phyloP scores from a whole-genome alignment of 2,888 invertebrate genomes.

The Pheosia gnoma region DNA sequence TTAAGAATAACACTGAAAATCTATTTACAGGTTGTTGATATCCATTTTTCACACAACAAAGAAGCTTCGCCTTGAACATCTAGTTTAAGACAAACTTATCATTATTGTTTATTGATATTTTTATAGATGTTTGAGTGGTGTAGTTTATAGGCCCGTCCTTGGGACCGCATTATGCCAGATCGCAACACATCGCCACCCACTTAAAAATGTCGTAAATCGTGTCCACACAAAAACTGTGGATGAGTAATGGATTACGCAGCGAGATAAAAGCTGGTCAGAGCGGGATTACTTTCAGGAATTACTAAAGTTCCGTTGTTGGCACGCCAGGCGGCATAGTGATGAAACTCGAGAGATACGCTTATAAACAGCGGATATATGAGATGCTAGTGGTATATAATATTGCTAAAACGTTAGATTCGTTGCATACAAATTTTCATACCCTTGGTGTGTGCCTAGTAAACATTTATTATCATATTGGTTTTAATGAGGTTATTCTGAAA shows the following conservation, averaged over 20 bases:
- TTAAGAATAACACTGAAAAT: slow-evolving; percentile 6
- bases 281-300: slow-evolving; percentile 2
- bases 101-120: slow-evolving; percentile 24
- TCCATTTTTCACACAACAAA: slow-evolving; percentile 6
- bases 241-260: slow-evolving; percentile 13
- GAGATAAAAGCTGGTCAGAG: not conserved
- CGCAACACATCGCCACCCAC: slow-evolving; percentile 40
- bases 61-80: slow-evolving; percentile 30
- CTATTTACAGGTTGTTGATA: slow-evolving; percentile 4
- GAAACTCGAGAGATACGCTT: too few relatives aligned
- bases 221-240: slow-evolving; percentile 40
- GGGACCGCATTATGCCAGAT: slow-evolving; percentile 46
- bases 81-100: slow-evolving; percentile 28
- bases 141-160: slow-evolving; percentile 47
- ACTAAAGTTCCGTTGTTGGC: too few relatives aligned
- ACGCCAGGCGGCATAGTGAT: too few relatives aligned
- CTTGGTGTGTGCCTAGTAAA: too few relatives aligned
- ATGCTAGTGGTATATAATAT: too few relatives aligned
- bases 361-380: too few relatives aligned
- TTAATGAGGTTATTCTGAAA: too few relatives aligned
- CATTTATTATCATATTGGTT: too few relatives aligned
- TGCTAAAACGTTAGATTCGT: too few relatives aligned
- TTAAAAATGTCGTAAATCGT: slow-evolving; percentile 53
- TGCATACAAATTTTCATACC: too few relatives aligned
- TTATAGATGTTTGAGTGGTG: slow-evolving; percentile 25